phyloP scores from a whole-genome alignment of 2,797 vertebrate species.

The Trichosurus vulpecula region DNA sequence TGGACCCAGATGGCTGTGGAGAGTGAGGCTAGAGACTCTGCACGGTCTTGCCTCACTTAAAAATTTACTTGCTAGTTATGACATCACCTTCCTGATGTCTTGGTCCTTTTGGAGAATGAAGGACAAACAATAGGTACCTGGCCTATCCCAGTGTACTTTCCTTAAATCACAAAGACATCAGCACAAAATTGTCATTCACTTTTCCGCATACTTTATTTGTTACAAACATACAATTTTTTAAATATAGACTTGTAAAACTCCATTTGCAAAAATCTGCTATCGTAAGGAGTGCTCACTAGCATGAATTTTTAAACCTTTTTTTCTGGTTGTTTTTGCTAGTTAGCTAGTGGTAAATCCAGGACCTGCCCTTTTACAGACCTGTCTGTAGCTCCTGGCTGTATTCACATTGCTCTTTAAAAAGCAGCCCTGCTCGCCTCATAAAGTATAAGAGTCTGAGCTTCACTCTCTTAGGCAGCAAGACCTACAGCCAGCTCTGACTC shows the following conservation, averaged over 20 bases:
- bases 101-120: not conserved
- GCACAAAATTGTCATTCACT: conserved; percentile 83
- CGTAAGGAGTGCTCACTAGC: conserved; percentile 87
- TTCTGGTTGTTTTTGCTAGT: conserved; percentile 80
- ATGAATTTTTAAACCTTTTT: conserved; percentile 80
- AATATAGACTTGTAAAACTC: conserved; percentile 94
- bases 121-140: not conserved
- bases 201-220: conserved; percentile 92
- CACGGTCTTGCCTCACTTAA: not conserved
- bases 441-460: conserved; percentile 76
- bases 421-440: conserved; percentile 79
- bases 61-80: not conserved
- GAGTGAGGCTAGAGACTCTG: not conserved
- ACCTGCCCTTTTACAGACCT: conserved; percentile 82
- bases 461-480: conserved; percentile 77
- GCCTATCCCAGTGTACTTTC: not conserved
- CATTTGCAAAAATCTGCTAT: conserved; percentile 90
- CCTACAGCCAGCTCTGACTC: conserved; percentile 73
- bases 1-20: not conserved
- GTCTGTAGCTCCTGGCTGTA: conserved; percentile 77
- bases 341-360: conserved; percentile 88
- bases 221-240: conserved; percentile 95
- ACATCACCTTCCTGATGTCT: not conserved
- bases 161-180: conserved; percentile 58
- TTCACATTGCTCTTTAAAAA: conserved; percentile 73